phyloP scores from a whole-genome alignment of 2,797 vertebrate species.

The Girardinus metallicus region DNA sequence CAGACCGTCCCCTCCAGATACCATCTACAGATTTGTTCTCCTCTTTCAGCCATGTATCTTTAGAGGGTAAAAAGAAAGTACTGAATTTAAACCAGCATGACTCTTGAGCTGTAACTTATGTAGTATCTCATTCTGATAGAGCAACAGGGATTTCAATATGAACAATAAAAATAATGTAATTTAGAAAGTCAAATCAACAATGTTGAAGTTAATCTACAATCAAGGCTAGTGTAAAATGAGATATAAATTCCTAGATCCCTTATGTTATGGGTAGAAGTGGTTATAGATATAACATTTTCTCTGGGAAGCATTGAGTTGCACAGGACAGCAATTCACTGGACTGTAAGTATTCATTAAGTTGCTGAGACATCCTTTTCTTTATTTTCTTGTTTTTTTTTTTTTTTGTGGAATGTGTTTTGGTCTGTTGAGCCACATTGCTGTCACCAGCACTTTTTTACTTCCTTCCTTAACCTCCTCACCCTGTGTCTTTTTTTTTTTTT shows the following conservation, averaged over 20 bases:
- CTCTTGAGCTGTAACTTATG: neutral
- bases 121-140: neutral
- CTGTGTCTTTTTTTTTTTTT: neutral
- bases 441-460: constrained; percentile 34
- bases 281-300: neutral
- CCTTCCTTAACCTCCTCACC: constrained; percentile 22
- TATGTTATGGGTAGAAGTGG: neutral
- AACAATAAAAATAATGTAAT: neutral
- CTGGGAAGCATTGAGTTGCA: neutral
- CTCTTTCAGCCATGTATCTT: constrained; percentile 6
- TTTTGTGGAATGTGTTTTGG: constrained; percentile 7
- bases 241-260: neutral
- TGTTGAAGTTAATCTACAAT: neutral
- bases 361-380: constrained; percentile 20
- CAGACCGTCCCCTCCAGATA: neutral
- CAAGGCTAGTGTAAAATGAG: neutral
- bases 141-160: neutral
- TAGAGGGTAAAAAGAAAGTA: constrained; percentile 28
- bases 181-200: neutral
- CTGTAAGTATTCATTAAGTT: constrained; percentile 18
- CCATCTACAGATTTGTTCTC: neutral
- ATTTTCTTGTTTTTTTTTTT: too few relatives aligned
- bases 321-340: neutral
- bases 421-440: constrained; percentile 40
- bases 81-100: neutral